phyloP scores from a whole-genome alignment of 2,888 invertebrate species.

The Sphaerophoria taeniata region DNA sequence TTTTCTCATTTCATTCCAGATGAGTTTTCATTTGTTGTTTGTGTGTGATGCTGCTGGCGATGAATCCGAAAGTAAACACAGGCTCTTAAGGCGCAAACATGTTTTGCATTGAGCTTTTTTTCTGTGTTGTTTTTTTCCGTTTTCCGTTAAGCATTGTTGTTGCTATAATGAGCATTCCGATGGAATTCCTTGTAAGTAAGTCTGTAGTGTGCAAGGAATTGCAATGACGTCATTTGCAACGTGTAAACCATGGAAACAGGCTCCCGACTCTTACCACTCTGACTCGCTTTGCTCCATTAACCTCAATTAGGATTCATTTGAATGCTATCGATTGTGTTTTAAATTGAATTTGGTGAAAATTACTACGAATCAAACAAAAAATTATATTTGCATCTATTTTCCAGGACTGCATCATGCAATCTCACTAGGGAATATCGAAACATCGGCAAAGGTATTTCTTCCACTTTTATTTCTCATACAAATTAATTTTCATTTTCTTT shows the following conservation, averaged over 20 bases:
- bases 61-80: constrained; percentile 58
- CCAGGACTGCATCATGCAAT: constrained; percentile 82
- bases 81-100: constrained; percentile 59
- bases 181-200: constrained; percentile 20
- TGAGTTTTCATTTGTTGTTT: constrained; percentile 23
- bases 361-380: constrained; percentile 3
- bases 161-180: constrained; percentile 24
- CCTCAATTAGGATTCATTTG: constrained; percentile 70
- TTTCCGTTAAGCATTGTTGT: background rate
- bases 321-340: constrained; percentile 65
- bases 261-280: constrained; percentile 43
- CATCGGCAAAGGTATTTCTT: constrained; percentile 79
- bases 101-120: constrained; percentile 49
- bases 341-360: constrained; percentile 41
- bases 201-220: constrained; percentile 54
- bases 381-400: constrained; percentile 67
- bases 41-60: constrained; percentile 25
- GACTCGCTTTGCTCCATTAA: constrained; percentile 61
- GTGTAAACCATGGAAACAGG: constrained; percentile 29
- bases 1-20: constrained; percentile 32
- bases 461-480: background rate
- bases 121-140: background rate
- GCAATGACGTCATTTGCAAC: constrained; percentile 70
- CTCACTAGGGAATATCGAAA: constrained; percentile 82
- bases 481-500: background rate